Conservation (phyloP, 1,140 invertebrate genomes). For the Nasonia vitripennis region DNA sequence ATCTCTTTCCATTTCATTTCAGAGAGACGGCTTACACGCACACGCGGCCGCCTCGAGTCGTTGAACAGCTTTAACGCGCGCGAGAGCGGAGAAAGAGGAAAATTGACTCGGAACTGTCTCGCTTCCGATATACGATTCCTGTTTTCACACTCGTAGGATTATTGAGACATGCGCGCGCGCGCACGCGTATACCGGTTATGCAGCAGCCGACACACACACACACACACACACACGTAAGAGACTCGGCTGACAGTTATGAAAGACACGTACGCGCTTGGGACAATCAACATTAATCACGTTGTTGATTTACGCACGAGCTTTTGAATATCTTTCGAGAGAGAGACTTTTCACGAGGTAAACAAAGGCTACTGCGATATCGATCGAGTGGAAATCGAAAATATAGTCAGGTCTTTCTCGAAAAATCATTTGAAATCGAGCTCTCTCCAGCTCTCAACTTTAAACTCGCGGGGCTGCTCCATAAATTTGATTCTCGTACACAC, state of each 20-base stretch:
- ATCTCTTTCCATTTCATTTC: neutral
- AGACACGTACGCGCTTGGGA: neutral
- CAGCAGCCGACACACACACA: neutral
- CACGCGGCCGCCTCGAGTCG: no score
- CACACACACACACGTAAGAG: neutral
- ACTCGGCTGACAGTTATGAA: slow-evolving; percentile 20
- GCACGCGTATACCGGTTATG: neutral
- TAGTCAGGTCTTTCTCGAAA: neutral
- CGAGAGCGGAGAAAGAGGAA: no score
- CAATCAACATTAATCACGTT: slow-evolving; percentile 26
- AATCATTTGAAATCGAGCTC: slow-evolving; percentile 24
- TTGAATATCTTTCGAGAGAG: neutral
- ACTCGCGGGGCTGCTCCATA: neutral
- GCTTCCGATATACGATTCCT: no score
- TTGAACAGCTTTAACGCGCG: no score
- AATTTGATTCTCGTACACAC: slow-evolving; percentile 17
- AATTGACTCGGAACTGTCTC: no score
- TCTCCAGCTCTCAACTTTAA: neutral
- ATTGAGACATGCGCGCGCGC: neutral
- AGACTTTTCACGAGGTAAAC: neutral
- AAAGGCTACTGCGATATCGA: neutral
- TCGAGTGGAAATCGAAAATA: no score
- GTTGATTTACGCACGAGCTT: neutral
- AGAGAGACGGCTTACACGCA: neutral
- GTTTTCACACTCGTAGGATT: neutral